A percentile compares a stretch with the other conserved stretches of the same genome.
phyloP scores from a whole-genome alignment of 53 echinoderm and acorn worm genomes.

The Paracentrotus lividus region DNA sequence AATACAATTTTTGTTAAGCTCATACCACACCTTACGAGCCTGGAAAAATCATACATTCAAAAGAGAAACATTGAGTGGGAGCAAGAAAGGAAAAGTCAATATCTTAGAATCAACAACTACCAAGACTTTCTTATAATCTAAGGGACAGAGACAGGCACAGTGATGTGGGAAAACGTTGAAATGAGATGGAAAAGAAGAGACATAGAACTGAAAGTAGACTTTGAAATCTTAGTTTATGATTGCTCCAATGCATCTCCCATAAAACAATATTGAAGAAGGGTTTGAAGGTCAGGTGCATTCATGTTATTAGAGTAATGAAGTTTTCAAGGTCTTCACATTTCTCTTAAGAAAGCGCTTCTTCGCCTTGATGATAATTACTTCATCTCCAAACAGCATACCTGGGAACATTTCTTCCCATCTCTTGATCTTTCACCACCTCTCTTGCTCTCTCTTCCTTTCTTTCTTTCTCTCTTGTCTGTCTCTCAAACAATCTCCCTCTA shows the following conservation, averaged over 20 bases:
- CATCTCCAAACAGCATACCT: conserved; percentile 9
- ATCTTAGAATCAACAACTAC: background rate
- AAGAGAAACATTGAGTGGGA: background rate
- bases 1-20: background rate
- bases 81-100: background rate
- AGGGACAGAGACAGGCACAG: background rate
- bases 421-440: background rate
- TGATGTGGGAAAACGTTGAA: background rate
- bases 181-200: background rate
- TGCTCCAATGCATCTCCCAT: background rate
- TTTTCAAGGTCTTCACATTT: conserved; percentile 3
- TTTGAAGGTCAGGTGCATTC: background rate
- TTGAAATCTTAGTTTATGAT: background rate
- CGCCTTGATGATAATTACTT: background rate
- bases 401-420: background rate
- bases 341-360: background rate
- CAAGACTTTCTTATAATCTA: background rate
- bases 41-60: background rate
- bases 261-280: background rate
- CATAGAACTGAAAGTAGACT: background rate
- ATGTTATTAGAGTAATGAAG: background rate
- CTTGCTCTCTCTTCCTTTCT: background rate
- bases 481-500: too few species aligned
- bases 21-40: background rate
- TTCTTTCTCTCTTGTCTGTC: background rate